These are phyloP conservation scores for Leptinotarsa undecemlineata DNA, from an alignment of 1,140 invertebrate genomes.

Conservation along the genomic window DNA sequence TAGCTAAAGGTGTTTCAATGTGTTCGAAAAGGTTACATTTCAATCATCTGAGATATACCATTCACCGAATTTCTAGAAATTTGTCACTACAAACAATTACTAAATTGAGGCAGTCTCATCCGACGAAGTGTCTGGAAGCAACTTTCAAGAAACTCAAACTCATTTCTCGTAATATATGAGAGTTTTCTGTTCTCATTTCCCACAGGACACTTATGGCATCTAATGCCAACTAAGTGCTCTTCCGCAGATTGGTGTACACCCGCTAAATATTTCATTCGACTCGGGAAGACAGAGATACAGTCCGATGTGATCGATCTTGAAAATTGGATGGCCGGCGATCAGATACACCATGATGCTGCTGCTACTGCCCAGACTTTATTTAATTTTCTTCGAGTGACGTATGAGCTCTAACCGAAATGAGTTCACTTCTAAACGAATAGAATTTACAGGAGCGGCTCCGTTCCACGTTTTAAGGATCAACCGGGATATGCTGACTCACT, in stretches of 20 bases:
- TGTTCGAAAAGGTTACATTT: background rate
- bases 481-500: no score
- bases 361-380: conserved; percentile 34
- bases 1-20: no score
- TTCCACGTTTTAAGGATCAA: no score
- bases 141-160: conserved; percentile 11
- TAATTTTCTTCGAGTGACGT: conserved; percentile 40
- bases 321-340: conserved; percentile 33
- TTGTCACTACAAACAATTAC: background rate
- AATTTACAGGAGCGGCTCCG: conserved; percentile 8
- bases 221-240: conserved; percentile 32
- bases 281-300: conserved; percentile 11
- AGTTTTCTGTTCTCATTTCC: conserved; percentile 25
- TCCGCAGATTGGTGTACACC: conserved; percentile 30
- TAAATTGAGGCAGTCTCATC: conserved; percentile 1
- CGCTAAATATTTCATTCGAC: conserved; percentile 32
- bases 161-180: conserved; percentile 23
- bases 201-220: conserved; percentile 26
- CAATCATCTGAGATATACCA: background rate
- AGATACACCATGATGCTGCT: conserved; percentile 25
- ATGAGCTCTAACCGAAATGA: conserved; percentile 37
- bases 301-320: conserved; percentile 31
- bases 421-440: conserved; percentile 27
- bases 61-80: background rate
- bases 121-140: background rate